Evolutionary conservation across 1,140 invertebrate genomes (phyloP), one percentile per base, ranked within the genome.

Genomic region (Campoletis sonorensis): DNA sequence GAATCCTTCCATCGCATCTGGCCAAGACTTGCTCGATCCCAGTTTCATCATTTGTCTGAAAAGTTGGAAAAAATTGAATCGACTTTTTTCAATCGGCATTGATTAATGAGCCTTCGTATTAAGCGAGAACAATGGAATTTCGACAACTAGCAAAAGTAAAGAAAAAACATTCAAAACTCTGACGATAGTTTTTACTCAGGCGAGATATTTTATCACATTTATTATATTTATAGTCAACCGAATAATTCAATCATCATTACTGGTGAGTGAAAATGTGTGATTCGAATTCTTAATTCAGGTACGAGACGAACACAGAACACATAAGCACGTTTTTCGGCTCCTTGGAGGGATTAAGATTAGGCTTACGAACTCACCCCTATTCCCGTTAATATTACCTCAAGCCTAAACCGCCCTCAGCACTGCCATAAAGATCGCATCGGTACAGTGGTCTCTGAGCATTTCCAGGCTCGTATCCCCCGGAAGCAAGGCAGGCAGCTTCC

Each of bases 381-480:
- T 27, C 49, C 49, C n/a, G 4, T n/a, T 4, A 15, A 37, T 18
- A 75, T 75, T 75, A 77, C 73, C 73, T 77, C 30, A 77, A 64
- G 54, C 73, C 73, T 18, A 61, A 54, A 23, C 97, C 97, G 81
- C 96, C 97, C 64, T 93, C 93, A 4, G 92, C 93, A 70, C 95
- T 97, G 83, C 95, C 91, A 88, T 97, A 97, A 82, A 98, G 96
- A 86, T 98, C 96, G 88, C 97, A 97, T 80, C 95, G 93, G 73
- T 97, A 95, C 51, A 98, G 92, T 13, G 95, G 95, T 89, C 95
- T 94, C 1, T 86, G 83, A 4, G 93, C 90, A 85, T 96, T 93
- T 13, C 92, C 91, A 0, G 95, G 94, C 27, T 95, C 94, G 81
- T 95, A 97, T 86, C 97, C 94, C 0, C 95, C 95, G 11, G 96